Evolutionary conservation across 2,797 vertebrate species (phyloP).

Genomic region (Dryobates pubescens): DNA sequence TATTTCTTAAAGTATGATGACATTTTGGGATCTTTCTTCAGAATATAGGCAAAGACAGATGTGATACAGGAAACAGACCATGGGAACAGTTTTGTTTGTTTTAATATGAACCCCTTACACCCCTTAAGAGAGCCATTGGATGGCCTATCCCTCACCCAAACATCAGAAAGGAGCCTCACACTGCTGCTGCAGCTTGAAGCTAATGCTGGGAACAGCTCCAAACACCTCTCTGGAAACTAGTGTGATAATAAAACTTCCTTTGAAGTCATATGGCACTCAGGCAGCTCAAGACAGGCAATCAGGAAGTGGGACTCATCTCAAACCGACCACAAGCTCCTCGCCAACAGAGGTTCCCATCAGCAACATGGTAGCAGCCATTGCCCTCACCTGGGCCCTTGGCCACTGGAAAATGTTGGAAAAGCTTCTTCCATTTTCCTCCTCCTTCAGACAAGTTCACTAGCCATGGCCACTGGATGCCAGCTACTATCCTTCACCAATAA

Average conservation of each 20-base stretch:
- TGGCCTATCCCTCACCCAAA: not conserved
- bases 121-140: not conserved
- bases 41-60: not conserved
- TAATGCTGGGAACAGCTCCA: not conserved
- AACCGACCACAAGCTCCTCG: not conserved
- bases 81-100: not conserved
- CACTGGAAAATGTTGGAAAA: not conserved
- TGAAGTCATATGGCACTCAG: not conserved
- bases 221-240: slow-evolving; percentile 9
- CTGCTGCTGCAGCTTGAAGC: not conserved
- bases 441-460: not conserved
- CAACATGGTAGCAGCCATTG: not conserved
- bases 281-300: not conserved
- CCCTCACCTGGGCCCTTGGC: not conserved
- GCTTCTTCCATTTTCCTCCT: not conserved
- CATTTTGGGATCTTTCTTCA: not conserved
- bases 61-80: not conserved
- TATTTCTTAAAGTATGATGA: not conserved
- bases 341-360: not conserved
- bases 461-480: not conserved
- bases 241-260: not conserved
- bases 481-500: not conserved
- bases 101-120: not conserved
- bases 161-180: not conserved
- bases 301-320: slow-evolving; percentile 15